Evolutionary conservation across 2,888 invertebrate genomes (phyloP), one percentile per base, ranked within the genome.

Genomic region (Epirrhoe alternata): DNA sequence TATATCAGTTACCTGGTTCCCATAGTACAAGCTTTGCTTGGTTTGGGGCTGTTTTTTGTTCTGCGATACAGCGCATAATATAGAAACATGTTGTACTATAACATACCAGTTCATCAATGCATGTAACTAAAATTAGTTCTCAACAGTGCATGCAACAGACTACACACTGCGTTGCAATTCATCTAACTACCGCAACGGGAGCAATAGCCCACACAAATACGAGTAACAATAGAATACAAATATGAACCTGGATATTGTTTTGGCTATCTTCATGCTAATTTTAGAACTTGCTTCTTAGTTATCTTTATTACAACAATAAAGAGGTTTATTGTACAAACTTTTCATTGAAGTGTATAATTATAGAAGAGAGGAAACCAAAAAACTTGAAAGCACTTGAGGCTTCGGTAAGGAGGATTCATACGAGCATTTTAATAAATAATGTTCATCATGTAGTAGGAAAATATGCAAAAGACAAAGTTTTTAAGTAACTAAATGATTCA

Each of bases 91-190:
- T 6, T 24, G 1, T 7, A 12, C 51, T 14, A n/a, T 3, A 38
- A 35, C 33, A 30, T 47, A 45, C 24, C 63, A 49, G 14, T 47
- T 60, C 59, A 24, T 38, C 38, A 31, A 30, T 55, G 60, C 12
- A 38, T n/a, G 33, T 51, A 50, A 47, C 30, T 47, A 45, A 53
- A 35, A 24, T 31, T 16, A n/a, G 24, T 50, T 55, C 33, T 51
- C 31, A 59, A 53, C 49, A 59, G 17, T 66, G 62, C 58, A 78
- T 77, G 77, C 81, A 77, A 77, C 79, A 68, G 69, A 73, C 66
- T 77, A 77, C 78, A 76, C 75, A 80, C 75, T 65, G 74, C 69
- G 66, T 64, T 55, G 53, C 61, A 72, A 72, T 71, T 71, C 62
- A 61, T 69, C 69, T 68, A 77, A 75, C 77, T 68, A 66, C 64